Conservation (phyloP, 2,888 invertebrate species). For the Synergus itoensis region DNA sequence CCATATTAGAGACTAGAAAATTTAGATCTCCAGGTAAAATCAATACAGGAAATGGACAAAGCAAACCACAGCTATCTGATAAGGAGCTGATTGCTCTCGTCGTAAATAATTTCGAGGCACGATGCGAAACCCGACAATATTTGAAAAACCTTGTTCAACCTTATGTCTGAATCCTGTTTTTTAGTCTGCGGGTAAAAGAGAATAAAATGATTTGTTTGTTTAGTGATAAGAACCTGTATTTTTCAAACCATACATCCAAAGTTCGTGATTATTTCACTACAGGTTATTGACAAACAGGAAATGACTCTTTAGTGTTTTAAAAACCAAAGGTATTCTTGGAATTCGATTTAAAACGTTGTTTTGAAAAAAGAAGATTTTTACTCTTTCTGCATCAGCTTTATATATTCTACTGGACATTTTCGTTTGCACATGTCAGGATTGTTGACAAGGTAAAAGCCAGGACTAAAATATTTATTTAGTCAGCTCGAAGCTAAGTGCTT, state of each 20-base stretch:
- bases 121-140: neutral
- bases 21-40: neutral
- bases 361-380: neutral
- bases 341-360: no score
- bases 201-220: slow-evolving; percentile 3
- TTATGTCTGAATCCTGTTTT: neutral
- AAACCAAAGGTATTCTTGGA: no score
- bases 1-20: neutral
- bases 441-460: slow-evolving; percentile 25
- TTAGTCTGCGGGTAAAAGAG: neutral
- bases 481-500: neutral
- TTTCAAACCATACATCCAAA: neutral
- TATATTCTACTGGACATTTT: neutral
- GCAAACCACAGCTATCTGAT: slow-evolving; percentile 2
- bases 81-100: slow-evolving; percentile 16
- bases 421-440: neutral
- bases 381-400: neutral
- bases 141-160: neutral
- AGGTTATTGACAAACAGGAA: neutral
- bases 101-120: slow-evolving; percentile 11
- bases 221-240: neutral
- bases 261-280: slow-evolving; percentile 10
- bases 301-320: neutral
- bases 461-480: slow-evolving; percentile 1
- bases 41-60: slow-evolving; percentile 1